Evolutionary conservation across 2,888 invertebrate genomes (phyloP).

Genomic region (Dugesia japonica): DNA sequence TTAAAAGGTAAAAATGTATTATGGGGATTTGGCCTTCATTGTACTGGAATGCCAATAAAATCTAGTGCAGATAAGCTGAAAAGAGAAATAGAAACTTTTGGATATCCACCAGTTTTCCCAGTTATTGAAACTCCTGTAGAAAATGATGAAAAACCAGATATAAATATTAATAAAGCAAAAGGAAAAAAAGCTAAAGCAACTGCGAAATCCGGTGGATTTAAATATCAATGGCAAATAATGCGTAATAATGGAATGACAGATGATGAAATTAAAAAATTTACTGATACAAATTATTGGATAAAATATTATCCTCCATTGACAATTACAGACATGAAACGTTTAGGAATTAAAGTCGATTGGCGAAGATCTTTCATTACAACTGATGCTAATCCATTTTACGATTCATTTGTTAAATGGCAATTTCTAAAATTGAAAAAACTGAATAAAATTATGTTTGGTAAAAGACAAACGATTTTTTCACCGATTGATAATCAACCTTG

Average conservation of each 20-base stretch:
- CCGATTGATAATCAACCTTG: conserved; percentile 92
- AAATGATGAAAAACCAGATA: conserved; percentile 47
- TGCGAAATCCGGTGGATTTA: conserved; percentile 71
- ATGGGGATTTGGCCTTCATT: conserved; percentile 94
- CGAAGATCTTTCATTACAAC: conserved; percentile 92
- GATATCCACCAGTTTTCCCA: conserved; percentile 79
- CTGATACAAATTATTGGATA: conserved; percentile 79
- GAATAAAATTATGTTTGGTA: conserved; percentile 84
- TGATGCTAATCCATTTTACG: conserved; percentile 86
- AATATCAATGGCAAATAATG: conserved; percentile 99
- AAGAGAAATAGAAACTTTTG: conserved; percentile 74
- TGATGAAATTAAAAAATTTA: conserved; percentile 78
- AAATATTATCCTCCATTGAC: conserved; percentile 83
- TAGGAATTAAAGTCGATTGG: conserved; percentile 91
- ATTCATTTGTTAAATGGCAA: conserved; percentile 94
- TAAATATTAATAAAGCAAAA: conserved; percentile 60
- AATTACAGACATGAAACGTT: conserved; percentile 65
- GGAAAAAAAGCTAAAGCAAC: conserved; percentile 85
- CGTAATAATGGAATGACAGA: conserved; percentile 69
- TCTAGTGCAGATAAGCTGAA: conserved; percentile 73
- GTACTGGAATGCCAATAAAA: conserved; percentile 98
- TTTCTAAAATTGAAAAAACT: conserved; percentile 67
- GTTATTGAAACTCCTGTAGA: conserved; percentile 37
- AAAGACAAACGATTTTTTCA: conserved; percentile 84
- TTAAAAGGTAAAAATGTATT: conserved; percentile 72